These are phyloP conservation scores for Pemphigus obesinymphae DNA, from an alignment of 1,140 invertebrate genomes.

Conservation along the genomic window DNA sequence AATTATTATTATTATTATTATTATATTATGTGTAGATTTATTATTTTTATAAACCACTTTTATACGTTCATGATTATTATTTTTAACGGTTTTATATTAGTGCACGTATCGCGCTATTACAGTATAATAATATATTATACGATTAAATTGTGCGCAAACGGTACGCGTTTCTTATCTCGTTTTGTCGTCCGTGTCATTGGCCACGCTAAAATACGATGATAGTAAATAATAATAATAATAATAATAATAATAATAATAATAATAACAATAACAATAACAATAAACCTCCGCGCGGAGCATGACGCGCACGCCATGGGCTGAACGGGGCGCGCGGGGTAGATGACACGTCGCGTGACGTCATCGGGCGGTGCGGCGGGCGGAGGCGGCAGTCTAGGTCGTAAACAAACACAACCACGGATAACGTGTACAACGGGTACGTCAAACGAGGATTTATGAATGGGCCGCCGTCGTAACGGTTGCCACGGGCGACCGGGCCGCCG, in stretches of 20 bases:
- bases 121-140: not conserved
- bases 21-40: no score
- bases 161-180: no score
- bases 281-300: not conserved
- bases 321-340: not conserved
- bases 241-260: not conserved
- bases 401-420: constrained; percentile 41
- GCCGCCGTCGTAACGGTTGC: not conserved
- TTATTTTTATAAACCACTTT: no score
- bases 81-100: no score
- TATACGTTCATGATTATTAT: no score
- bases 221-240: not conserved
- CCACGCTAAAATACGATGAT: not conserved
- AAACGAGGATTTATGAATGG: constrained; percentile 41
- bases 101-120: not conserved
- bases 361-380: no score
- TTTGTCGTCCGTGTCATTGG: no score
- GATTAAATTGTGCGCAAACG: no score
- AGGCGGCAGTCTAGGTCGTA: constrained; percentile 23
- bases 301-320: not conserved
- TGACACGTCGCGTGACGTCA: constrained; percentile 32
- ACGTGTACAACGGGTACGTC: constrained; percentile 28
- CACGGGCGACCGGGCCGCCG: not conserved
- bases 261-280: not conserved
- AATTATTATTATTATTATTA: no score